Evolutionary conservation across 1,140 invertebrate species (phyloP).

Genomic region (Steinernema khuongi): DNA sequence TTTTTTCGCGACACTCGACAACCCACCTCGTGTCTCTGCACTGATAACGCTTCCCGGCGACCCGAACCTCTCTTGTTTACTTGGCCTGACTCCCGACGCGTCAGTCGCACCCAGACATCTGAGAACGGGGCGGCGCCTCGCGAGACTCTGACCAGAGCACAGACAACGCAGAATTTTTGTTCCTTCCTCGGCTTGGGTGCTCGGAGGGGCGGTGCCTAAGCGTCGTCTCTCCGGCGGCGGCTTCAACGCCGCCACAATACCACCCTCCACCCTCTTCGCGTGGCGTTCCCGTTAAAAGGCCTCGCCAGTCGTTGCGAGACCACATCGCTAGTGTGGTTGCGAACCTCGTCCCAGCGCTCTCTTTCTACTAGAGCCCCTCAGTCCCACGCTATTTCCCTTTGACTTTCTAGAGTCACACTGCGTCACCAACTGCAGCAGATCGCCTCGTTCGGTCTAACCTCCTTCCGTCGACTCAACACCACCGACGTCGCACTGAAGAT

Average conservation of each 20-base stretch:
- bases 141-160: too few species aligned
- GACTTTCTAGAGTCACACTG: background rate
- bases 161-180: background rate
- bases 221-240: too few species aligned
- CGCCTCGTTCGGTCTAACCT: background rate
- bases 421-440: background rate
- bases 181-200: background rate
- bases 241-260: background rate
- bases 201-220: background rate
- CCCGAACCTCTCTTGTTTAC: too few species aligned
- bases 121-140: too few species aligned
- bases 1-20: too few species aligned
- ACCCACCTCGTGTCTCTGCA: too few species aligned
- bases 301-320: background rate
- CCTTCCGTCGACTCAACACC: background rate
- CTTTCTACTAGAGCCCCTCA: background rate
- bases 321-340: constrained; percentile 13
- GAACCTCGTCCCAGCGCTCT: background rate
- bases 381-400: background rate
- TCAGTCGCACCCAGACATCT: too few species aligned
- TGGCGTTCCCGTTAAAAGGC: background rate
- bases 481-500: background rate
- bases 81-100: too few species aligned
- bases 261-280: too few species aligned
- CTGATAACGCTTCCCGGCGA: too few species aligned